Percentiles rank a stretch among this genome's conserved stretches.
Conservation (phyloP, 2,888 invertebrate genomes). For the Chrysolina haemoptera region DNA sequence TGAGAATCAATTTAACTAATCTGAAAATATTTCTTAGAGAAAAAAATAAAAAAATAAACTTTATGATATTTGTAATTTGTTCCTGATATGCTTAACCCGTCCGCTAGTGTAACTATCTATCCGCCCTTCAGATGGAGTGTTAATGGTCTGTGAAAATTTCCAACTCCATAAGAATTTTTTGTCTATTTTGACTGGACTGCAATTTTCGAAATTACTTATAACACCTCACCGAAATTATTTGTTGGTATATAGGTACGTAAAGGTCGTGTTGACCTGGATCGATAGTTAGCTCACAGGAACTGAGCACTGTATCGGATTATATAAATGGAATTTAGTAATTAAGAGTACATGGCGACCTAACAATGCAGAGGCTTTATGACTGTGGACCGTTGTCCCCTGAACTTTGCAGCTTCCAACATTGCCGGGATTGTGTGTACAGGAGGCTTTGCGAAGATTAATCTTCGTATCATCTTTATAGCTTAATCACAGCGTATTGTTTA, state of each 20-base stretch:
- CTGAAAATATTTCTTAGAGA: too few species aligned
- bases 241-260: neutral
- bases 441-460: neutral
- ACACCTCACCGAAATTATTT: neutral
- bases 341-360: conserved; percentile 4
- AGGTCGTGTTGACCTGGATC: neutral
- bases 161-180: too few species aligned
- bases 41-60: too few species aligned
- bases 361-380: conserved; percentile 7
- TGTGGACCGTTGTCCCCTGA: neutral
- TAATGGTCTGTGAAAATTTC: too few species aligned
- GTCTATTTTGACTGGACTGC: neutral
- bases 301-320: conserved; percentile 5
- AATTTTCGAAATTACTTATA: neutral
- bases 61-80: too few species aligned
- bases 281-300: conserved; percentile 1
- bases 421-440: neutral
- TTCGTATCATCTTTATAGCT: neutral
- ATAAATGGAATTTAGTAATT: conserved; percentile 17
- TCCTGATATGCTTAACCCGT: too few species aligned
- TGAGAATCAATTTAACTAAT: too few species aligned
- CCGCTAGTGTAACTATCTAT: too few species aligned
- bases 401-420: neutral
- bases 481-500: conserved; percentile 3
- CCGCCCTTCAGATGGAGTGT: too few species aligned